Percentiles rank a stretch among this genome's conserved stretches.
Conservation (phyloP, 2,113 vertebrate species). For the Acanthochromis polyacanthus region DNA sequence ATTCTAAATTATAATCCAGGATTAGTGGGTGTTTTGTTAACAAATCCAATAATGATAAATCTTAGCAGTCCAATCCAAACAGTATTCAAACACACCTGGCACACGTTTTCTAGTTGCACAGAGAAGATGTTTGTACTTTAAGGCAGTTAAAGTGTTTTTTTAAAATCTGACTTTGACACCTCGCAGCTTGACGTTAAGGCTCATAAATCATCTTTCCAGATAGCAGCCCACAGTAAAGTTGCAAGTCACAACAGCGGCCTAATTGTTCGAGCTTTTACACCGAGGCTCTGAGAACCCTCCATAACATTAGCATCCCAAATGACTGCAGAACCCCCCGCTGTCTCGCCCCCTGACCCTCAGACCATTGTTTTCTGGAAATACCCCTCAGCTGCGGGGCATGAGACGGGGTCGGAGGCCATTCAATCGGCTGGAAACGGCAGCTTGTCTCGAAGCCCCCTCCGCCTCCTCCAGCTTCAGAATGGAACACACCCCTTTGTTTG, state of each 20-base stretch:
- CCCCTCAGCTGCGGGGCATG: conserved; percentile 51
- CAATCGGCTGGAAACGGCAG: conserved; percentile 58
- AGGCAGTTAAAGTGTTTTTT: neutral
- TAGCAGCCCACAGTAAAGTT: neutral
- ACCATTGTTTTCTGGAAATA: conserved; percentile 47
- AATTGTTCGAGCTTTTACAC: conserved; percentile 31
- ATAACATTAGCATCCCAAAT: conserved; percentile 70
- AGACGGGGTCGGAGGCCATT: conserved; percentile 52
- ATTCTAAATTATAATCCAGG: conserved; percentile 18
- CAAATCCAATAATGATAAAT: conserved; percentile 33
- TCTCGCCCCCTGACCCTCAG: conserved; percentile 47
- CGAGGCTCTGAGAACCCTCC: conserved; percentile 39
- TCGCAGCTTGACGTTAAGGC: neutral
- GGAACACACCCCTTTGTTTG: conserved; percentile 37
- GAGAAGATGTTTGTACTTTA: neutral
- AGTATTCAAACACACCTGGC: neutral
- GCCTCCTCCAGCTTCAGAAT: conserved; percentile 38
- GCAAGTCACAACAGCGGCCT: conserved; percentile 21
- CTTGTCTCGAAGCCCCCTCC: neutral
- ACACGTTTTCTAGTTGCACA: neutral
- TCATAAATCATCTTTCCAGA: neutral
- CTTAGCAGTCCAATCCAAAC: conserved; percentile 12
- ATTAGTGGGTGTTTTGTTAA: conserved; percentile 43
- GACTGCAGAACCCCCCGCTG: conserved; percentile 46
- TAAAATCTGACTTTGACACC: neutral